Evolutionary conservation across 2,888 invertebrate species (phyloP).

Genomic region (Xylota segnis): DNA sequence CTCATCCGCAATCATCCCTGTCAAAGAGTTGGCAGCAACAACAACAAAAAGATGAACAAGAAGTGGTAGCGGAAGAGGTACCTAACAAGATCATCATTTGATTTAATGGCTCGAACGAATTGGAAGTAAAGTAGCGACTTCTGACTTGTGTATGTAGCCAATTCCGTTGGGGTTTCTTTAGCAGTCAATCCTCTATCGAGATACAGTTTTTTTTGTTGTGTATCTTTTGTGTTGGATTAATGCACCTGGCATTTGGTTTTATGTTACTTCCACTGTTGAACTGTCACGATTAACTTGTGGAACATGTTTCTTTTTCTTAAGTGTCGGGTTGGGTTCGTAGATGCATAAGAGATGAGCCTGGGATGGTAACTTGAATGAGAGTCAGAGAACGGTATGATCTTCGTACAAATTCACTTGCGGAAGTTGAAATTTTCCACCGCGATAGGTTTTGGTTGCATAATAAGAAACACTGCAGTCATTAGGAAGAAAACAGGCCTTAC

Average conservation of each 20-base stretch:
- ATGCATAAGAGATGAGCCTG: not conserved
- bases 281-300: conserved; percentile 22
- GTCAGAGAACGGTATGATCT: not conserved
- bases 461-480: too few species aligned
- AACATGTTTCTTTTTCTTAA: not conserved
- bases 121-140: conserved; percentile 34
- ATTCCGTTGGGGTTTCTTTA: conserved; percentile 31
- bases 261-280: conserved; percentile 17
- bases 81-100: conserved; percentile 61
- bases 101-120: conserved; percentile 56
- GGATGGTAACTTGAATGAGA: not conserved
- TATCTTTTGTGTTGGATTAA: conserved; percentile 9
- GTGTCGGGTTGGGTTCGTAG: not conserved
- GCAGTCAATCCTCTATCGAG: not conserved
- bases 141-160: not conserved
- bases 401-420: not conserved
- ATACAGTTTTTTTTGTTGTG: conserved; percentile 14
- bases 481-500: not conserved
- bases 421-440: not conserved
- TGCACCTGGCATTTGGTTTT: conserved; percentile 48
- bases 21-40: conserved; percentile 11
- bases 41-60: conserved; percentile 5
- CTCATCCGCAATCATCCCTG: conserved; percentile 57
- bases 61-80: conserved; percentile 8
- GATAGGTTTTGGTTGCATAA: too few species aligned